These are phyloP conservation scores for Nymphalis polychloros DNA, from an alignment of 2,888 invertebrate genomes.

Conservation along the genomic window DNA sequence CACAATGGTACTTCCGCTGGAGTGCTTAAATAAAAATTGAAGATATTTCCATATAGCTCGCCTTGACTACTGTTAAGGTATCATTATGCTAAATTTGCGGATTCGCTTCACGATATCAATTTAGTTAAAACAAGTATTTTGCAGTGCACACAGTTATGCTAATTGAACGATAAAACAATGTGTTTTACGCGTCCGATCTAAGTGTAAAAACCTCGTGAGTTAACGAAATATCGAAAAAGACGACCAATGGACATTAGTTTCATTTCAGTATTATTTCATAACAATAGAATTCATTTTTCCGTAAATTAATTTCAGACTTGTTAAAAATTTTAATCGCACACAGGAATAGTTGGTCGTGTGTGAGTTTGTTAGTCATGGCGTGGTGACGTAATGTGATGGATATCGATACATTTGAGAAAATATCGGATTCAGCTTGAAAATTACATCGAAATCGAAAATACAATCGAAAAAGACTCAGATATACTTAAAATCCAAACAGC, in stretches of 20 bases:
- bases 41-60: no score
- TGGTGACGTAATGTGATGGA: conserved; percentile 29
- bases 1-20: no score
- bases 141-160: conserved; percentile 6
- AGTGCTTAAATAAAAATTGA: no score
- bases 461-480: no score
- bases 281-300: conserved; percentile 3
- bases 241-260: not conserved
- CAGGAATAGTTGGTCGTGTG: conserved; percentile 5
- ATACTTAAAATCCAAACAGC: no score
- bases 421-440: conserved; percentile 1
- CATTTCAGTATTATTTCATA: not conserved
- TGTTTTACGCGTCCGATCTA: not conserved
- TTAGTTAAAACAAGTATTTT: not conserved
- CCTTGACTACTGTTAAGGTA: no score
- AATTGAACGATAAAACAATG: conserved; percentile 22
- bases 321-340: conserved; percentile 6
- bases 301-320: not conserved
- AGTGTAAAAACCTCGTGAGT: not conserved
- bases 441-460: not conserved
- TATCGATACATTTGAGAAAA: conserved; percentile 20
- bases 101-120: no score
- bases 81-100: no score
- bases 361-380: conserved; percentile 24
- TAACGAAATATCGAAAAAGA: not conserved